phyloP scores from a whole-genome alignment of 2,113 vertebrate species.

The Ammospiza caudacuta region DNA sequence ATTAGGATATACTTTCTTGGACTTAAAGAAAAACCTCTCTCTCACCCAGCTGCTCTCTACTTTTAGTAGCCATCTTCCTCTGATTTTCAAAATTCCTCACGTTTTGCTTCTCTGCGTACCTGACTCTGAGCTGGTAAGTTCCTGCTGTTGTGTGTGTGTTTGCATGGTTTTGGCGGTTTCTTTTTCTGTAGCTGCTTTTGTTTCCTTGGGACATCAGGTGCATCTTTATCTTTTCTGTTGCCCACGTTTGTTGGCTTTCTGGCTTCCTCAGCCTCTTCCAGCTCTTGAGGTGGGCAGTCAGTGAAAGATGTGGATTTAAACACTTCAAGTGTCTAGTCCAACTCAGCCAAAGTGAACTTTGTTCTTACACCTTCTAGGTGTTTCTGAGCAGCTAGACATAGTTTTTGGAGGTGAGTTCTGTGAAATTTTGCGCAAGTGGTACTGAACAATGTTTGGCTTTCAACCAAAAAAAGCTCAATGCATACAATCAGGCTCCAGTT shows the following conservation, averaged over 20 bases:
- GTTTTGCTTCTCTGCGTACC: background rate
- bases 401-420: background rate
- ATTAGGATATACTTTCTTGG: background rate
- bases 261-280: background rate
- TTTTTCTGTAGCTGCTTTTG: background rate
- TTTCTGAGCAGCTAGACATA: background rate
- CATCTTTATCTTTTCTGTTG: background rate
- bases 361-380: background rate
- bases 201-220: background rate
- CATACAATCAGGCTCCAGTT: background rate
- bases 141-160: background rate
- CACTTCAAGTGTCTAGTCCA: background rate
- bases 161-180: background rate
- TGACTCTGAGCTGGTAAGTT: background rate
- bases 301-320: background rate
- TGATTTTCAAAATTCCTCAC: background rate
- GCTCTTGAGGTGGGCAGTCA: background rate
- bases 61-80: background rate
- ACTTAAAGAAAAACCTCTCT: background rate
- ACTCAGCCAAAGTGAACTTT: background rate
- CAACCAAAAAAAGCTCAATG: background rate
- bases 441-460: background rate
- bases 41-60: background rate
- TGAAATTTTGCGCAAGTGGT: background rate
- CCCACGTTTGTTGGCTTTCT: background rate